Evolutionary conservation across 37 sponge, comb jelly and placozoan genomes (phyloP).

Genomic region (Dysidea cf. avara): DNA sequence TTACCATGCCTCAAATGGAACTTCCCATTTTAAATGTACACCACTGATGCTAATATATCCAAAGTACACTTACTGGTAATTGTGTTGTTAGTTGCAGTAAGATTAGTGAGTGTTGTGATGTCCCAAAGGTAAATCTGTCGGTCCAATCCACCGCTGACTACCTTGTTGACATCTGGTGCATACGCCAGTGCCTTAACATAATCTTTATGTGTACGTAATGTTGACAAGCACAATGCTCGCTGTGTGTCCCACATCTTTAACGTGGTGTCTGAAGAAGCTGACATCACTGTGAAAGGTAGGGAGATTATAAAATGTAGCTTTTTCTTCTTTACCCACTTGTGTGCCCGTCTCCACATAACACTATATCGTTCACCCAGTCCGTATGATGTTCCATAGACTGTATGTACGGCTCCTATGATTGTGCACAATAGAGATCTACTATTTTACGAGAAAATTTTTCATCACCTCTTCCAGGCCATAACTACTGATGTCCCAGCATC

Average conservation of each 20-base stretch:
- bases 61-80: conserved; percentile 73
- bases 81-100: conserved; percentile 80
- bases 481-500: conserved; percentile 69
- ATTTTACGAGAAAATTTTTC: background rate
- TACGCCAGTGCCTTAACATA: conserved; percentile 90
- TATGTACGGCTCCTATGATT: conserved; percentile 1
- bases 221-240: conserved; percentile 67
- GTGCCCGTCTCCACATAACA: conserved; percentile 61
- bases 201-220: conserved; percentile 86
- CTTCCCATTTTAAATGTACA: no score
- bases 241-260: conserved; percentile 85
- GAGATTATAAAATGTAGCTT: background rate
- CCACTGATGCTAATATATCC: no score
- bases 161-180: conserved; percentile 59
- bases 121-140: conserved; percentile 87
- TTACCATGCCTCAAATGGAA: no score
- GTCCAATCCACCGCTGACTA: conserved; percentile 93
- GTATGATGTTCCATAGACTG: conserved; percentile 91
- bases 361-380: conserved; percentile 96
- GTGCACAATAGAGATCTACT: background rate
- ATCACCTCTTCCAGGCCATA: no score
- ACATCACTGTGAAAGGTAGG: conserved; percentile 69
- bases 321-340: conserved; percentile 12
- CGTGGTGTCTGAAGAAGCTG: conserved; percentile 91
- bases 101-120: conserved; percentile 65